phyloP scores from a whole-genome alignment of 2,888 invertebrate species.

The Eristalinus sepulchralis region DNA sequence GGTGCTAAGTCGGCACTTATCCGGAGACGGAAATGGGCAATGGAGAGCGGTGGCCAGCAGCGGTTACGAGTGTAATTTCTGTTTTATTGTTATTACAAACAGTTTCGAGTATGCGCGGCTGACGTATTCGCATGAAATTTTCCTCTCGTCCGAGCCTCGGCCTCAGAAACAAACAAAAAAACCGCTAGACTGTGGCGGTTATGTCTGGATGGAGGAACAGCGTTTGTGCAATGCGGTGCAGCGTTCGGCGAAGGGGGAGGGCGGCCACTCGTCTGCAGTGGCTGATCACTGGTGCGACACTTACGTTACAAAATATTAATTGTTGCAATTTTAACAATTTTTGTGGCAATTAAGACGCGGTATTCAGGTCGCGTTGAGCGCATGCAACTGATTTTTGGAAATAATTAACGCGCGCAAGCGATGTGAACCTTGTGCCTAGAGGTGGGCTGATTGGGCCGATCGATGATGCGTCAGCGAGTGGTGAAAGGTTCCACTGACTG shows the following conservation, averaged over 20 bases:
- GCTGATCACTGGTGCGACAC: constrained; percentile 52
- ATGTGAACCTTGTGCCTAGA: background rate
- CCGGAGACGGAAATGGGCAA: constrained; percentile 67
- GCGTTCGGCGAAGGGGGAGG: constrained; percentile 10
- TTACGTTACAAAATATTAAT: constrained; percentile 63
- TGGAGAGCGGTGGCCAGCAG: constrained; percentile 54
- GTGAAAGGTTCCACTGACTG: background rate
- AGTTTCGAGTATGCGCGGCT: constrained; percentile 19
- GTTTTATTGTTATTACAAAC: constrained; percentile 63
- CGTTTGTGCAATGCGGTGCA: constrained; percentile 48
- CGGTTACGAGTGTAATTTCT: constrained; percentile 58
- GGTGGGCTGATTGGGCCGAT: background rate
- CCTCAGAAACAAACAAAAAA: background rate
- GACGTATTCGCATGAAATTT: constrained; percentile 16
- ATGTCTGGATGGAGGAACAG: constrained; percentile 56
- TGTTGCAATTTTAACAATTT: constrained; percentile 68
- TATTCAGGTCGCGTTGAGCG: constrained; percentile 52
- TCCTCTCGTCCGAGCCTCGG: background rate
- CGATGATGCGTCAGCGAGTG: background rate
- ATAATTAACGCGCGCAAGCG: background rate
- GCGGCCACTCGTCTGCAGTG: constrained; percentile 17
- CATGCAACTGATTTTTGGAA: background rate
- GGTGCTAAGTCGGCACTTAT: constrained; percentile 22
- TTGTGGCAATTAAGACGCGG: constrained; percentile 56
- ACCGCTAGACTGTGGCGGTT: constrained; percentile 65